Base-by-base conservation (phyloP, 1,140 invertebrate genomes). In the Sogatella furcifera region DNA sequence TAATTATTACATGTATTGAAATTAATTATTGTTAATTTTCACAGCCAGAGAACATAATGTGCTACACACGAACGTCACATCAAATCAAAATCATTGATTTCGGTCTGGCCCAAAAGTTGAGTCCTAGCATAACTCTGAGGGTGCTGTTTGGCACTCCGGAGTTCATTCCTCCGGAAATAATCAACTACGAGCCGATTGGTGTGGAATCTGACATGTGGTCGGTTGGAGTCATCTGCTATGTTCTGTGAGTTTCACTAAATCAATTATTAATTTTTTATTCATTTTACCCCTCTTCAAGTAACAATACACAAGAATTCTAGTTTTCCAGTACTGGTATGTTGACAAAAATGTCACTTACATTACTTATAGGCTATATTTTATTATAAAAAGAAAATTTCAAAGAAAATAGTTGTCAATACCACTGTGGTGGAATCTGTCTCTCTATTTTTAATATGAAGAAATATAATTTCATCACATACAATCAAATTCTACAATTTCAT, bases 151-250 rank as follows among this genome's bases (percentile, higher is more conserved):
- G 93, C 14, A 97, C 93, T 0, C 91, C 92, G 1, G 94, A 97
- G 74, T 97, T 97, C 69, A 87, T 95, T 64, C 85, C 92, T 0
- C 94, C 94, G 0, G 94, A 97, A 77, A 88, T 97, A 43, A 88
- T 96, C 52, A 92, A 86, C 73, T 95, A 92, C 71, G 92, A 96
- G 69, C 85, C 85, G 1, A 88, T 97, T 41, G 84, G 86, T 31
- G 83, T 84, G 15, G 80, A 86, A 38, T 90, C 90, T 2, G 94
- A 97, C 68, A 95, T 97, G 89, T 97, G 94, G 94, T 88, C 85
- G 61, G 78, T 96, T 11, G 93, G 94, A 19, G 92, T 97, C 43
- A 91, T 96, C 59, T 93, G 90, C 70, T 97, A 96, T 69, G 87
- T 95, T 57, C 74, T 96, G 90, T 95, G 78, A 89, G 90, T 82